Evolutionary conservation across 2,113 vertebrate genomes (phyloP).

Genomic region (Phrynosoma blainvillii): DNA sequence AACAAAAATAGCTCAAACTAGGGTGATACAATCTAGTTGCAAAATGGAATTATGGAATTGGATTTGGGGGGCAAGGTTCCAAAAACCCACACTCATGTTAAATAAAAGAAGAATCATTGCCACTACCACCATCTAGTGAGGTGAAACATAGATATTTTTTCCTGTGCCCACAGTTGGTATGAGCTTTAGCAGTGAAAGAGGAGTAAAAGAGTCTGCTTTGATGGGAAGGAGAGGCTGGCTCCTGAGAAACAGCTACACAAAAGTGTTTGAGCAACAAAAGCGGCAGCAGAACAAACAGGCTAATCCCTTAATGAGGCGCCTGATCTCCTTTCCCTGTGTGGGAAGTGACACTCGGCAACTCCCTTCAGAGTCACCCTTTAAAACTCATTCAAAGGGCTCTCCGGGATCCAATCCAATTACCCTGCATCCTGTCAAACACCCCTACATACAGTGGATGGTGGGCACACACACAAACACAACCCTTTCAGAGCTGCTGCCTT

Average conservation of each 20-base stretch:
- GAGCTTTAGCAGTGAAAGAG: constrained; percentile 12
- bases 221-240: constrained; percentile 78
- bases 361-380: constrained; percentile 76
- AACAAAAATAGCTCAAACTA: background rate
- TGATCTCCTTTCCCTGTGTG: constrained; percentile 84
- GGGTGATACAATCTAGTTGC: no score
- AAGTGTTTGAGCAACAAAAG: constrained; percentile 90
- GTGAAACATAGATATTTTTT: background rate
- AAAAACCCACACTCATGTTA: no score
- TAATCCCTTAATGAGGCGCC: constrained; percentile 94
- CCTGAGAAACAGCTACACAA: constrained; percentile 87
- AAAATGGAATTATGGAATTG: background rate
- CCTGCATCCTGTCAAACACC: constrained; percentile 84
- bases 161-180: background rate
- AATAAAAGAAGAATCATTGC: no score
- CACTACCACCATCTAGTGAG: background rate
- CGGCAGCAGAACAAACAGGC: constrained; percentile 88
- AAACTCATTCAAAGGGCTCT: constrained; percentile 83
- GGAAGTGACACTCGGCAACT: constrained; percentile 74
- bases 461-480: constrained; percentile 67
- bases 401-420: constrained; percentile 90
- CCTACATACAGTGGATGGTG: constrained; percentile 84
- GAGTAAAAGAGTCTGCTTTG: constrained; percentile 31
- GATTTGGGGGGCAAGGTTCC: no score
- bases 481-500: constrained; percentile 82